Evolutionary conservation across 92 coral and sea anemone species (phyloP), one percentile per base, ranked within the genome.

Genomic region (Blastomussa wellsi): DNA sequence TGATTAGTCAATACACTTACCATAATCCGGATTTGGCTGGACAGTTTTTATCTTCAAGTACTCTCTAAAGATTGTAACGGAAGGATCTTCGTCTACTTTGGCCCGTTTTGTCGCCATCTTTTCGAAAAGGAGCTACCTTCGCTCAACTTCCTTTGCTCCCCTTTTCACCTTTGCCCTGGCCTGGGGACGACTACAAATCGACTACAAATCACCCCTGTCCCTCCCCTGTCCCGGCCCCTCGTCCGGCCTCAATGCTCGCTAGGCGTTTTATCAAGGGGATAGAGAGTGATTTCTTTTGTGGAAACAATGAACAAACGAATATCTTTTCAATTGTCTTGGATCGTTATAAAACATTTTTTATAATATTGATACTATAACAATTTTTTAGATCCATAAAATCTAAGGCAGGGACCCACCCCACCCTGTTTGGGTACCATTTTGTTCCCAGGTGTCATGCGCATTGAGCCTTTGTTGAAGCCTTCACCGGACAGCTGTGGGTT

Each of bases 21-120:
- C 92, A 81, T 89, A 89, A 52, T 89, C 89, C 4, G 92, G 92
- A 33, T 89, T 75, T 16, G 92, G 92, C 26, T 89, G 92, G 12
- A 89, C 90, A 14, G 92, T 89, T 66, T 86, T 89, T 76, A 89
- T 89, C 70, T 84, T 76, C 20, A 89, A 65, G 39, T 89, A 89
- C 13, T 89, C 90, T 68, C 92, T 66, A 78, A 89, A 86, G 36
- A 77, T 79, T 52, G 87, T 80, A 6, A 86, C 86, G 11, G 92
- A 79, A 47, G 91, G 82, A 17, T 83, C 69, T 77, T 89, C 90
- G 22, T 42, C 65, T 0, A 47, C 29, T 60, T 78, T 86, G 44
- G 66, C 86, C 2, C 36, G 75, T 72, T 76, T 38, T 10, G 59
- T n/a, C 62, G 82, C 88, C 88, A 84, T 62, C 66, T 52, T 48